phyloP scores from a whole-genome alignment of 2,888 invertebrate species.

The Theretra japonica region DNA sequence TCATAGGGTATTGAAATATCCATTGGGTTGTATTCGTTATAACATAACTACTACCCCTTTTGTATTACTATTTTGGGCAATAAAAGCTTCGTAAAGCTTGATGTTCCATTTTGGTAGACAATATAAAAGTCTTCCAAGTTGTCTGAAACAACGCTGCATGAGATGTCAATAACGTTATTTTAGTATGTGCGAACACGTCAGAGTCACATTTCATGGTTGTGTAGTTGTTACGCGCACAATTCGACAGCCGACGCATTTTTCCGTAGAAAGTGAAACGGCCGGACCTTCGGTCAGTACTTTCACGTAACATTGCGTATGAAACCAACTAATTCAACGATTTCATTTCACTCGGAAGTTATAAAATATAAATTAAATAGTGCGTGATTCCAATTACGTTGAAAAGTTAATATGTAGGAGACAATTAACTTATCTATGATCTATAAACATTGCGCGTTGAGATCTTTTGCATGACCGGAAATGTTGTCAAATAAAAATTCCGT shows the following conservation, averaged over 20 bases:
- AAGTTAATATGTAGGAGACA: not conserved
- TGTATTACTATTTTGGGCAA: not conserved
- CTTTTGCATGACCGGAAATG: conserved; percentile 44
- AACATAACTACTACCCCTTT: not conserved
- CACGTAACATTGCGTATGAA: conserved; percentile 53
- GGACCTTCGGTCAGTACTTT: conserved; percentile 65
- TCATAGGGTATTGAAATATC: not conserved
- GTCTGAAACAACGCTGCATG: not conserved
- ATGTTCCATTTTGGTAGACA: not conserved
- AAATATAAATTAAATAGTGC: conserved; percentile 8
- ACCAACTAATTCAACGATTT: conserved; percentile 26
- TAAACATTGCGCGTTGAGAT: conserved; percentile 50
- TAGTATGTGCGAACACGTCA: not conserved
- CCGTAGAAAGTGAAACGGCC: conserved; percentile 74
- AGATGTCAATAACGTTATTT: not conserved
- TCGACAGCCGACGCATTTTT: conserved; percentile 69
- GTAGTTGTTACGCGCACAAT: conserved; percentile 46
- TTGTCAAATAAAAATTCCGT: conserved; percentile 7
- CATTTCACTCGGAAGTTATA: conserved; percentile 23
- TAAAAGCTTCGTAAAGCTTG: not conserved
- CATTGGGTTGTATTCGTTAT: not conserved
- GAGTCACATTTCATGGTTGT: conserved; percentile 33
- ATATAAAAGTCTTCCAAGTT: not conserved
- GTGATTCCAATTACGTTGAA: not conserved
- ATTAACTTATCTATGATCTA: conserved; percentile 11